Conservation (phyloP, 2,888 invertebrate species). For the Apotomis turbidana region DNA sequence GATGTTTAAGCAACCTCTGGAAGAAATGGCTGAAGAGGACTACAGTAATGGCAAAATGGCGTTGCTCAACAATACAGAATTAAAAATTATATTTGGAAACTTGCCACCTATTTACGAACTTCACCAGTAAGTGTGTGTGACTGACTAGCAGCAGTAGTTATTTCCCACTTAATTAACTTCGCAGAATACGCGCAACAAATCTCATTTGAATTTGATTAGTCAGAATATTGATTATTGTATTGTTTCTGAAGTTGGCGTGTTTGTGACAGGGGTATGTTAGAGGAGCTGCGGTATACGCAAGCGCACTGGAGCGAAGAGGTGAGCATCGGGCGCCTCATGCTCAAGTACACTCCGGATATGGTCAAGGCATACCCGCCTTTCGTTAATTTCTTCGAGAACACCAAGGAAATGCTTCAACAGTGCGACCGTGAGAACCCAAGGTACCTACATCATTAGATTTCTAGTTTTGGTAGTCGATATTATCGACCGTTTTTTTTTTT, state of each 20-base stretch:
- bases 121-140: constrained; percentile 88
- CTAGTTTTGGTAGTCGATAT: no score
- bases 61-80: constrained; percentile 94
- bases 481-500: no score
- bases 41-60: constrained; percentile 86
- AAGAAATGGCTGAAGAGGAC: constrained; percentile 92
- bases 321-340: constrained; percentile 93
- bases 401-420: constrained; percentile 95
- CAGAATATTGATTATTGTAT: background rate
- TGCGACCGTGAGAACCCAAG: constrained; percentile 97
- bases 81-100: constrained; percentile 97
- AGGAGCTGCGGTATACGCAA: constrained; percentile 86
- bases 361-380: constrained; percentile 98
- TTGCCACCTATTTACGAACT: constrained; percentile 97
- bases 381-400: constrained; percentile 98
- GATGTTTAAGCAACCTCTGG: constrained; percentile 97
- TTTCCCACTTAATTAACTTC: no score
- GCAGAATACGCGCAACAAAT: no score
- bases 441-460: constrained; percentile 48
- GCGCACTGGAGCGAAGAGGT: constrained; percentile 95
- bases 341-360: constrained; percentile 93
- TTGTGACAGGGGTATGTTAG: constrained; percentile 82
- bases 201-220: no score
- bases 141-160: no score
- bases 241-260: background rate